Conservation (phyloP, 2,888 invertebrate species). For the Amblyjoppa proteus region DNA sequence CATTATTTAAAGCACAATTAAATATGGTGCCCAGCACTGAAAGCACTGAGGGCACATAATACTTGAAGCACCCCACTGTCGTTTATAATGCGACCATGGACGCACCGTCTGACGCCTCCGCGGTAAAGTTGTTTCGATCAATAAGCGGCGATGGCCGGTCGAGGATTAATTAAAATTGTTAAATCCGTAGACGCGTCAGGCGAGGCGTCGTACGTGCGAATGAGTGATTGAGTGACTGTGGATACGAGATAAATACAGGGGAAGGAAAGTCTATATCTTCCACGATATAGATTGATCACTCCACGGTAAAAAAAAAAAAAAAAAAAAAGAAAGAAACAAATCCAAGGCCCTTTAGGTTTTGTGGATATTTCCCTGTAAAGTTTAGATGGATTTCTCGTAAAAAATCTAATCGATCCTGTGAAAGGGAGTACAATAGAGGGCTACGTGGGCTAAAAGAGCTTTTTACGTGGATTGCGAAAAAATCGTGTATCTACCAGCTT, state of each 20-base stretch:
- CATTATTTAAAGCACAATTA: slow-evolving; percentile 72
- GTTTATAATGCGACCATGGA: slow-evolving; percentile 74
- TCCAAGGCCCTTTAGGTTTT: slow-evolving; percentile 23
- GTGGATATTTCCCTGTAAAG: slow-evolving; percentile 10
- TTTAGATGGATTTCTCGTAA: slow-evolving; percentile 13
- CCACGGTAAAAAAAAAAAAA: slow-evolving; percentile 31
- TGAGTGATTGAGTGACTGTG: slow-evolving; percentile 77
- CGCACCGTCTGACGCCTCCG: slow-evolving; percentile 60
- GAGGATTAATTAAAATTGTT: background rate
- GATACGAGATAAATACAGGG: slow-evolving; percentile 66
- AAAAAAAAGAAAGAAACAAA: slow-evolving; percentile 20
- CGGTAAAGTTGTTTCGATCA: slow-evolving; percentile 1
- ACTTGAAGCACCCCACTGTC: slow-evolving; percentile 78
- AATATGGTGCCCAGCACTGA: slow-evolving; percentile 79
- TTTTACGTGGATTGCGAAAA: slow-evolving; percentile 19
- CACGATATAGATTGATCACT: slow-evolving; percentile 18
- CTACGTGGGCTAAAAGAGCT: background rate
- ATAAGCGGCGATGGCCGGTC: background rate
- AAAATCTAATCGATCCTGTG: slow-evolving; percentile 20
- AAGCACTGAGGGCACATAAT: slow-evolving; percentile 79
- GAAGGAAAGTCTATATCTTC: background rate
- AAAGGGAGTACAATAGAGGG: slow-evolving; percentile 14
- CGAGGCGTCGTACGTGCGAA: slow-evolving; percentile 70
- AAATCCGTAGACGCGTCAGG: slow-evolving; percentile 38
- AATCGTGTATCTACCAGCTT: slow-evolving; percentile 22